A percentile compares a stretch with the other conserved stretches of the same genome.
Evolutionary conservation across 53 echinoderm and acorn worm species (phyloP).

Genomic region (Echinometra lucunter): DNA sequence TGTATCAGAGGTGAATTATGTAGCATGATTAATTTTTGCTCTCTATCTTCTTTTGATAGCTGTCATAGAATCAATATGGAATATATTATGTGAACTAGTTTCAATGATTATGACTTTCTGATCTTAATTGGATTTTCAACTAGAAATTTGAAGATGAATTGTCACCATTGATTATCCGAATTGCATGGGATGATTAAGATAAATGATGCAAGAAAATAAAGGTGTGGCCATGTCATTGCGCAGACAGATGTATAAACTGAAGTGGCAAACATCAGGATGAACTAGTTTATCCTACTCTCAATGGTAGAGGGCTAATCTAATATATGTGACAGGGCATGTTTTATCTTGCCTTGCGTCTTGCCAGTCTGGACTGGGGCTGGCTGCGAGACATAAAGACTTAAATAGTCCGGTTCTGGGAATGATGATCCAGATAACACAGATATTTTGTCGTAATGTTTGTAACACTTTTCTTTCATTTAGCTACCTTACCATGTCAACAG

Average conservation of each 20-base stretch:
- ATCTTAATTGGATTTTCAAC: not conserved
- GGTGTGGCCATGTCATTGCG: not conserved
- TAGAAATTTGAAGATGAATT: not conserved
- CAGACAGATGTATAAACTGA: conserved; percentile 19
- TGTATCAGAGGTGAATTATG: not conserved
- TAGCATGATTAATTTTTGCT: not conserved
- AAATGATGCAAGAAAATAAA: not conserved
- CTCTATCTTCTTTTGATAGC: conserved; percentile 8
- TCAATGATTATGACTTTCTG: not conserved
- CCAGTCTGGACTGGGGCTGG: not conserved
- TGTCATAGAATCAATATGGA: not conserved
- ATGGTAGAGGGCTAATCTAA: not conserved
- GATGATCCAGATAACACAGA: not conserved
- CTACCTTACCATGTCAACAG: not conserved
- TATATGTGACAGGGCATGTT: not conserved
- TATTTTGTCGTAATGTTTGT: not conserved
- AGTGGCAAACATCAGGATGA: conserved; percentile 25
- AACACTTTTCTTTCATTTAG: not conserved
- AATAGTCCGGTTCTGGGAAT: not conserved
- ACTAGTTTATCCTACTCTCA: conserved; percentile 38
- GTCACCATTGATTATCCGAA: conserved; percentile 13
- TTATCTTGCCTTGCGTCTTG: not conserved
- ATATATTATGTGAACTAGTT: conserved; percentile 39
- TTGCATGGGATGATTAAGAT: not conserved
- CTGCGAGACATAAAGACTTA: not conserved